Base-by-base conservation (phyloP, 2,888 invertebrate species). In the Callimorpha dominula region DNA sequence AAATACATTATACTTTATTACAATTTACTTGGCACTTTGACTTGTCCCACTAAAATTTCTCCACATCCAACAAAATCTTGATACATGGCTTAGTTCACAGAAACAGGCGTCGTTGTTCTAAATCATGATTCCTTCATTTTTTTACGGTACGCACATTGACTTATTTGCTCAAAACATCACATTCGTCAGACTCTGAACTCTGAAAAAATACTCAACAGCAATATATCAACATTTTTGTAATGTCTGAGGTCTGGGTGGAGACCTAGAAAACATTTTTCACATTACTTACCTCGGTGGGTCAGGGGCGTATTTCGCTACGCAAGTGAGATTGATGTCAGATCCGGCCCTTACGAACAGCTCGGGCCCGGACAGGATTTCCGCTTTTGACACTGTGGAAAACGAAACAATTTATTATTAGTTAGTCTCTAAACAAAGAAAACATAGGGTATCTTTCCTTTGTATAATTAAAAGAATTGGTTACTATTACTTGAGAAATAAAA, bases 271-370 rank as follows among this genome's bases (percentile, higher is more conserved):
- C 67, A 60, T 79, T 75, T 72, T 73, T 75, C 73, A 74, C 78
- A 80, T 85, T 83, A 83, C 97, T 96, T 97, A 98, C 95, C 97
- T 97, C 77, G 98, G 98, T 65, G 98, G 98, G 89, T 98, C 98
- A 52, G 98, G 98, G 77, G 97, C 97, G 95, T 98, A 97, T 86
- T 97, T 97, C 78, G 98, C 98, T 89, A 98, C 97, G 95, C 98
- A 98, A 87, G 98, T 98, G 93, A 98, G 96, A 96, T 98, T 98
- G 95, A 98, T 98, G 96, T 98, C 98, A 89, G 98, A 98, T 85
- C 98, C 98, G 88, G 98, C 98, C 91, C 98, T 97, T 92, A 98
- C 98, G 96, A 97, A 98, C 90, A 98, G 96, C 95, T 98, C 98
- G 52, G 97, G 97, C 88, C 98, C 98, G 65, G 98, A 98, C 90